Conservation (phyloP, 2,797 vertebrate genomes). For the Masticophis lateralis region DNA sequence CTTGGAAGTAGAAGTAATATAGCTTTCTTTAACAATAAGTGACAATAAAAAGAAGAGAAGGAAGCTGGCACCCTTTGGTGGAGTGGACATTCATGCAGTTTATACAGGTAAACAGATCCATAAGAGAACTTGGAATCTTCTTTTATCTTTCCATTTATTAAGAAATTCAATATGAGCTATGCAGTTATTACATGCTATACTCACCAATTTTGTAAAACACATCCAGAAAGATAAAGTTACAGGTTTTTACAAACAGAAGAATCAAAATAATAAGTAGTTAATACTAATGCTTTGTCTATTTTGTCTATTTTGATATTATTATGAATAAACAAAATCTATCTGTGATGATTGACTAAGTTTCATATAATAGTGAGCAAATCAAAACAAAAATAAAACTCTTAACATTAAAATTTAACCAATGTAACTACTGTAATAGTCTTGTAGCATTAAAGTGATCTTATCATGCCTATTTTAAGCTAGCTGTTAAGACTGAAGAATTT, state of each 20-base stretch:
- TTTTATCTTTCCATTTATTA: background rate
- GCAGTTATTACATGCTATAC: background rate
- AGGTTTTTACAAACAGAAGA: conserved; percentile 38
- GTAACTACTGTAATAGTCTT: no score
- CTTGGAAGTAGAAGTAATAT: background rate
- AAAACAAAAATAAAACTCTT: background rate
- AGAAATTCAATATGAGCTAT: background rate
- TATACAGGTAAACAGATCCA: background rate
- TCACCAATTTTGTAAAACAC: background rate
- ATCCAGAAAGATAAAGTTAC: conserved; percentile 7
- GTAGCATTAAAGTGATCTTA: background rate
- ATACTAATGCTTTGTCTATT: background rate
- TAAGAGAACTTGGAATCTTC: background rate
- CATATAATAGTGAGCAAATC: background rate
- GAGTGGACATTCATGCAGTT: background rate
- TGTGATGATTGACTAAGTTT: background rate
- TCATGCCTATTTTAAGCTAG: background rate
- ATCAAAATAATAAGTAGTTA: background rate
- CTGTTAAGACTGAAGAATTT: background rate
- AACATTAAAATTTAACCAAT: background rate
- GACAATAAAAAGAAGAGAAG: background rate
- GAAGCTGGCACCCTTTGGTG: background rate
- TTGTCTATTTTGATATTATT: background rate
- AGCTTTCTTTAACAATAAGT: background rate
- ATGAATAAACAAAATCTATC: background rate